Evolutionary conservation across 2,113 vertebrate genomes (phyloP).

Genomic region (Halichoeres trimaculatus): DNA sequence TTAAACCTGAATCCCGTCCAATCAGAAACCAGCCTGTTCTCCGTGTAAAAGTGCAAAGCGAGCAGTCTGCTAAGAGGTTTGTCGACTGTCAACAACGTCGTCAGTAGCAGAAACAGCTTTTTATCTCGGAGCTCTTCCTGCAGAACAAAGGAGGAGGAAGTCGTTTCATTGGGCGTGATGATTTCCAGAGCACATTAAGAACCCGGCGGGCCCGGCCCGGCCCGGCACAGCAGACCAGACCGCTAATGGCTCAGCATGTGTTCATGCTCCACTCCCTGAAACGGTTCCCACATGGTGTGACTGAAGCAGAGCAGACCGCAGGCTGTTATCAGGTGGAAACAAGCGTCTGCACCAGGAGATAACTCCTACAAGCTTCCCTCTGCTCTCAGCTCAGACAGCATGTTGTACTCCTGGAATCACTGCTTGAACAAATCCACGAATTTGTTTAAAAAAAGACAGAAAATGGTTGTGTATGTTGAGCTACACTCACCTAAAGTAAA

Average conservation of each 20-base stretch:
- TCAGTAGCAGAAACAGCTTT: constrained; percentile 6
- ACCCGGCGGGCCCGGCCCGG: constrained; percentile 12
- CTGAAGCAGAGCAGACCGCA: not conserved
- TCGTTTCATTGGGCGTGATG: constrained; percentile 42
- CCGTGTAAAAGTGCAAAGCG: not conserved
- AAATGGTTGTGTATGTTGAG: not conserved
- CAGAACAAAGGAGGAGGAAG: constrained; percentile 53
- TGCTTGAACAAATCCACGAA: too few relatives aligned
- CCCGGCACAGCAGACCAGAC: constrained; percentile 21
- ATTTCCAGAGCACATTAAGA: constrained; percentile 48
- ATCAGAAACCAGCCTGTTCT: too few relatives aligned
- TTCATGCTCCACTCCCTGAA: constrained; percentile 40
- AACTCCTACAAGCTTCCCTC: not conserved
- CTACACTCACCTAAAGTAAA: not conserved
- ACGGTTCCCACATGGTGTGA: not conserved
- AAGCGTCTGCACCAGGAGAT: not conserved
- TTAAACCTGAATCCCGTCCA: not conserved
- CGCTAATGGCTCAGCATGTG: constrained; percentile 29
- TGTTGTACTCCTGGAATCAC: not conserved
- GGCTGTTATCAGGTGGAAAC: constrained; percentile 18
- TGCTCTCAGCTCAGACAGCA: not conserved
- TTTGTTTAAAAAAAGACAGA: not conserved
- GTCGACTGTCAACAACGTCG: not conserved
- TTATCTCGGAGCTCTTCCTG: constrained; percentile 44
- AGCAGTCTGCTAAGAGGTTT: not conserved